Evolutionary conservation across 2,797 vertebrate species (phyloP), one percentile per base, ranked within the genome.

Genomic region (Micromesistius poutassou): DNA sequence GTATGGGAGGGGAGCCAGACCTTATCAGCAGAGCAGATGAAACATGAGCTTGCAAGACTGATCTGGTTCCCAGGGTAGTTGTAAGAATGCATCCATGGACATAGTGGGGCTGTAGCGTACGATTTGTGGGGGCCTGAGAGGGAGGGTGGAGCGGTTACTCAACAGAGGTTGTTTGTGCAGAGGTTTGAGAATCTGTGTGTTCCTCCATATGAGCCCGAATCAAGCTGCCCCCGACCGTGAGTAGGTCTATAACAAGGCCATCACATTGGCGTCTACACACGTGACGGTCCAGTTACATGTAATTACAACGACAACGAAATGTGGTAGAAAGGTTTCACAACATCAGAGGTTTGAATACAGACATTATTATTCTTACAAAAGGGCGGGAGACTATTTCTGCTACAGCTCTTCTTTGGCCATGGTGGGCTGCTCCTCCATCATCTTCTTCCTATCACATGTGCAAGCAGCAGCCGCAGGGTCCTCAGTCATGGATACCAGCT

Each of bases 361-460:
- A 25, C 9, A 68, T 68, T 68, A 68, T 68, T 28, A n/a, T 8
- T 28, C 10, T 28, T 30, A 28, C 25, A 68, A 68, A 68, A 68
- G 7, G 25, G 62, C 62, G n/a, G 62, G 25, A 30, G n/a, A 66
- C 62, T 68, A 68, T 2, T 3, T 35, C 25, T 50, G 38, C 92
- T 86, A 93, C 42, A 93, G 89, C 76, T 93, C 92, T 3, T 89
- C 90, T 68, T 35, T 74, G 55, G 87, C 87, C 33, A 5, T 5
- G 2, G 9, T 42, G 1, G 3, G 28, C 62, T 78, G 74, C 22
- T 70, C 62, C 46, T 72, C 72, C 55, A 38, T 0, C 1, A 22
- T 35, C 36, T 3, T n/a, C 2, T 72, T 8, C 0, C 71, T 85
- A 33, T 74, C 42, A 74, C 92, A 93, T 0, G 0, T n/a, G 31